phyloP scores from a whole-genome alignment of 2,888 invertebrate species.

The Eubasilissa splendida region DNA sequence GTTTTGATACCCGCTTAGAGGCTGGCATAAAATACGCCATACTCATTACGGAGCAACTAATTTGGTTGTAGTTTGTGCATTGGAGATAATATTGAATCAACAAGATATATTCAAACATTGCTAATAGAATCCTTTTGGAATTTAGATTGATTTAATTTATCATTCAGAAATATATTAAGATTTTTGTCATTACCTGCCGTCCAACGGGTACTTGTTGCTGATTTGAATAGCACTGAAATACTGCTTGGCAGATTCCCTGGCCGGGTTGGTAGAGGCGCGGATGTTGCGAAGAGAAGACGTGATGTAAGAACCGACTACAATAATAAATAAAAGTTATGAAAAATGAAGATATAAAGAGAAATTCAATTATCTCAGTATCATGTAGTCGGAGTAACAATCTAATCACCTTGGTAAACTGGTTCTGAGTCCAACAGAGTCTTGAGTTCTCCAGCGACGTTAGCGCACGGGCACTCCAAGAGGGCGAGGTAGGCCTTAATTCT shows the following conservation, averaged over 20 bases:
- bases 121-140: no score
- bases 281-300: constrained; percentile 85
- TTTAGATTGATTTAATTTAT: no score
- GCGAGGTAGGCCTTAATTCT: constrained; percentile 90
- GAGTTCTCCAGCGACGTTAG: constrained; percentile 79
- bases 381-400: neutral
- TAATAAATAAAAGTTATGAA: constrained; percentile 1
- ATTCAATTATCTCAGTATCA: no score
- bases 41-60: no score
- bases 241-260: constrained; percentile 74
- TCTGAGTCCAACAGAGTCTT: constrained; percentile 82
- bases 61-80: no score
- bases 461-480: constrained; percentile 82
- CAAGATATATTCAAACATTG: no score
- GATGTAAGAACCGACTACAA: constrained; percentile 87
- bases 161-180: no score
- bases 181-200: constrained; percentile 71
- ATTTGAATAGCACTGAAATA: constrained; percentile 72
- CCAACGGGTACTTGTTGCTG: constrained; percentile 75
- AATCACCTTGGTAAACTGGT: constrained; percentile 80
- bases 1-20: no score
- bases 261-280: constrained; percentile 83
- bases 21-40: no score
- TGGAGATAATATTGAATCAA: no score
- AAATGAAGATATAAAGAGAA: neutral